Conservation (phyloP, 2,888 invertebrate genomes). For the Boloria selene region DNA sequence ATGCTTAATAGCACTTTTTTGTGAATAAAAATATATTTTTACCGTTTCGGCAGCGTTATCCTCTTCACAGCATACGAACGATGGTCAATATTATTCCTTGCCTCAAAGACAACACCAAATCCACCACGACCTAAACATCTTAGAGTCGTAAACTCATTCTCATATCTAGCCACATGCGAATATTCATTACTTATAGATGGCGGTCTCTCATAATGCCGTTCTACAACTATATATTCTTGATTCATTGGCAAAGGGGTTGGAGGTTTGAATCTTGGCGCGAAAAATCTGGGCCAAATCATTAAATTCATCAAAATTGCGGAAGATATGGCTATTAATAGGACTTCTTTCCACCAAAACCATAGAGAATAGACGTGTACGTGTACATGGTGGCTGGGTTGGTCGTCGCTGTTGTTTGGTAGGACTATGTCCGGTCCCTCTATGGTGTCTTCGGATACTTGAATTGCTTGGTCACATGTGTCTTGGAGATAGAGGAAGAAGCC, state of each 20-base stretch:
- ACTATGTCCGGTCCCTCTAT: slow-evolving; percentile 51
- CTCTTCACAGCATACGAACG: slow-evolving; percentile 97
- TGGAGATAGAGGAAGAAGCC: slow-evolving; percentile 89
- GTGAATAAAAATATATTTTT: too few species aligned
- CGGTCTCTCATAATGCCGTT: slow-evolving; percentile 60
- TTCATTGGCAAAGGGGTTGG: slow-evolving; percentile 56
- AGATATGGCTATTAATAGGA: slow-evolving; percentile 87
- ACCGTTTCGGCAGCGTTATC: slow-evolving; percentile 91
- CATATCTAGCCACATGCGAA: slow-evolving; percentile 86
- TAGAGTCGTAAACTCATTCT: slow-evolving; percentile 91
- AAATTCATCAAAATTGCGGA: slow-evolving; percentile 87
- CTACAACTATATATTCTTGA: slow-evolving; percentile 65
- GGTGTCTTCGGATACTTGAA: slow-evolving; percentile 62
- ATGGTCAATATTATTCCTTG: slow-evolving; percentile 95
- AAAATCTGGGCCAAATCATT: slow-evolving; percentile 82
- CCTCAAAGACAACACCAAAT: slow-evolving; percentile 98
- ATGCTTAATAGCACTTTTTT: too few species aligned
- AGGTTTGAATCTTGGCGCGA: slow-evolving; percentile 57
- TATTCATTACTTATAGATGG: slow-evolving; percentile 40
- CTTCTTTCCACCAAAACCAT: slow-evolving; percentile 92
- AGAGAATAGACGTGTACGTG: slow-evolving; percentile 88
- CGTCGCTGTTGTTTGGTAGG: slow-evolving; percentile 60
- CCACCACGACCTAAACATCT: slow-evolving; percentile 94
- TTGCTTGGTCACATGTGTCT: slow-evolving; percentile 74
- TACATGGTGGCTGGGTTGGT: slow-evolving; percentile 79